Base-by-base conservation (phyloP, 2,113 vertebrate genomes). In the Labeo catla region DNA sequence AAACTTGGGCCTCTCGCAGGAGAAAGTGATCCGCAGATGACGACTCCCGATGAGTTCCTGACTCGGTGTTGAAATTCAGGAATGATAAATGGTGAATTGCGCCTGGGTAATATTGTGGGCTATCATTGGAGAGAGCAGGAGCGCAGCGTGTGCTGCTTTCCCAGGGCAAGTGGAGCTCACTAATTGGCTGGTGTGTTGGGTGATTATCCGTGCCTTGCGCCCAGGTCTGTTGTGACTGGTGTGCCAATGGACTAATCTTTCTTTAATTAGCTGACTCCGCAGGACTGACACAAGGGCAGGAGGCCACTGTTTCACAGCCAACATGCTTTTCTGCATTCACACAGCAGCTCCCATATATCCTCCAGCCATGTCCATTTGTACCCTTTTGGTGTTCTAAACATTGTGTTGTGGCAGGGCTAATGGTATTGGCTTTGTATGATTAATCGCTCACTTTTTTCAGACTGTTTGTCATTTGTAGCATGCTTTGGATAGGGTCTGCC, bases 191-290 rank as follows among this genome's bases (percentile, higher is more conserved):
- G 89, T 85, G 54, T 87, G 83, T 88, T 89, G 92, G 88, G 87
- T 92, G 92, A 94, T 92, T 94, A 94, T 93, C 89, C 90, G 86
- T 81, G 91, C 89, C 91, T 90, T 89, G 89, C 88, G 88, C 87
- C 87, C 84, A 91, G 91, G 91, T 87, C 89, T 93, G 92, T 93
- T 94, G 91, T 93, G 93, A 94, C 89, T 91, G 84, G 80, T 82
- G 92, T 91, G 93, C 90, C 92, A 91, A 90, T 79, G 59, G 91
- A 92, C 91, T 95, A 95, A 95, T 95, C 93, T 95, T 91, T 90
- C 94, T 96, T 96, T 96, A 95, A 96, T 95, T 93, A 95, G 93
- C 89, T 88, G 39, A 91, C 93, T 93, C 93, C 83, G 70, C 91
- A 87, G 92, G 91, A 80, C 49, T 63, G 91, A 93, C 90, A 92